Evolutionary conservation across 2,888 invertebrate genomes (phyloP).

Genomic region (Ormyrus rosae): DNA sequence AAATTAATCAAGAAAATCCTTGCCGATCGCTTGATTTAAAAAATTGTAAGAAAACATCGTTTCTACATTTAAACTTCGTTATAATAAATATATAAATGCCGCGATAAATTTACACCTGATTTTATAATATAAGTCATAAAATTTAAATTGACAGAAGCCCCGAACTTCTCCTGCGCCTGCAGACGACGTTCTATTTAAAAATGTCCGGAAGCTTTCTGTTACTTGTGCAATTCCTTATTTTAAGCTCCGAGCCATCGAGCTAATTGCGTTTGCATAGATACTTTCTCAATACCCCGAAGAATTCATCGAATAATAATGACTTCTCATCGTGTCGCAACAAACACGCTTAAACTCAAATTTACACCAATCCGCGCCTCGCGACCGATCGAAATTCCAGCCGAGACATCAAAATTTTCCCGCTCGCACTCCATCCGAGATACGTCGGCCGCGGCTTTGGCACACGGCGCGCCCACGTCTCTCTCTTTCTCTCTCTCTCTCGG

Average conservation of each 20-base stretch:
- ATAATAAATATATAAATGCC: too few species aligned
- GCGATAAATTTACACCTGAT: too few species aligned
- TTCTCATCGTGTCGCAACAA: not conserved
- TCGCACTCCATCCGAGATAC: constrained; percentile 10
- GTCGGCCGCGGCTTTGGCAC: too few species aligned
- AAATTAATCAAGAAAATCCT: too few species aligned
- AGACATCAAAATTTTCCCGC: constrained; percentile 20
- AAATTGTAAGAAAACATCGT: not conserved
- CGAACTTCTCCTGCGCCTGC: too few species aligned
- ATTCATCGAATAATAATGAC: constrained; percentile 19
- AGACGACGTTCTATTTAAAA: too few species aligned
- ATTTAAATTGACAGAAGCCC: too few species aligned
- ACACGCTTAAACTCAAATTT: not conserved
- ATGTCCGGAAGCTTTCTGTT: too few species aligned
- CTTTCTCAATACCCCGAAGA: not conserved
- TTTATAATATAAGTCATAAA: too few species aligned
- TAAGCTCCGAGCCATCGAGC: not conserved
- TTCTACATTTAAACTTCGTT: not conserved
- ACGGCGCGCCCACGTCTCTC: too few species aligned
- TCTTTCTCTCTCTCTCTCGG: not conserved
- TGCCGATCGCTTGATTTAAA: too few species aligned
- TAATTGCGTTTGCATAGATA: constrained; percentile 13
- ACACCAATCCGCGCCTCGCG: not conserved
- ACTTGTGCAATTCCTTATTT: not conserved
- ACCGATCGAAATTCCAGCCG: not conserved